Conservation (phyloP, 2,888 invertebrate species). For the Cantharis lateralis region DNA sequence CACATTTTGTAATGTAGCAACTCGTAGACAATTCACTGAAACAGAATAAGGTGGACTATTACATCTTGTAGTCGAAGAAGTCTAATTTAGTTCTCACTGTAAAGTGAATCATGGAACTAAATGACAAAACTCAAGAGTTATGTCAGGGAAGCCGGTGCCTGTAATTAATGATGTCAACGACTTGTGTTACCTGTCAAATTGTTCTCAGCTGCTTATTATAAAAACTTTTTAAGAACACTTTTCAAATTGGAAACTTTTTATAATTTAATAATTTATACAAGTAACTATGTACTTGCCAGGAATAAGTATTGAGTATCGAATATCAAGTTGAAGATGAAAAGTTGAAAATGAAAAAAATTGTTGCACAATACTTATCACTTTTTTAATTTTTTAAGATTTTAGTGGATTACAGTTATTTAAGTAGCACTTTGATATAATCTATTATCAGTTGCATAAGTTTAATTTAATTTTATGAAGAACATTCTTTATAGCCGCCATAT, state of each 20-base stretch:
- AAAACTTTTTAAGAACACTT: constrained; percentile 10
- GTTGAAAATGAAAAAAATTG: too few species aligned
- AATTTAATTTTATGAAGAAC: neutral
- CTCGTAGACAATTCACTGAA: neutral
- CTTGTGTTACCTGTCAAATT: constrained; percentile 30
- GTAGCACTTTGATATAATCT: neutral
- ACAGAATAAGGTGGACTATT: constrained; percentile 4
- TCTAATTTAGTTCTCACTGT: constrained; percentile 23
- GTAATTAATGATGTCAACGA: constrained; percentile 26
- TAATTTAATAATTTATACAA: neutral
- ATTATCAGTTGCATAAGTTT: neutral
- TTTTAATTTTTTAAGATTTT: too few species aligned
- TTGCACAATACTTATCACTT: too few species aligned
- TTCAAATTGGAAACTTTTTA: constrained; percentile 2
- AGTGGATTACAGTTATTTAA: too few species aligned
- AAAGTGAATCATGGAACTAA: constrained; percentile 27
- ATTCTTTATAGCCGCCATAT: neutral
- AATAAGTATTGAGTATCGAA: neutral
- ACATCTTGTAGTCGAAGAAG: neutral
- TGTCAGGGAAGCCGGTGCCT: constrained; percentile 11
- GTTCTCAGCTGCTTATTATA: constrained; percentile 26
- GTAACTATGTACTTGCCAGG: neutral
- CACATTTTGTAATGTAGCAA: constrained; percentile 13
- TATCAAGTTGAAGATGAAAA: too few species aligned
- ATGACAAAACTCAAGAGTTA: constrained; percentile 32